phyloP scores from a whole-genome alignment of 1,140 invertebrate genomes.

The Bombus consobrinus region DNA sequence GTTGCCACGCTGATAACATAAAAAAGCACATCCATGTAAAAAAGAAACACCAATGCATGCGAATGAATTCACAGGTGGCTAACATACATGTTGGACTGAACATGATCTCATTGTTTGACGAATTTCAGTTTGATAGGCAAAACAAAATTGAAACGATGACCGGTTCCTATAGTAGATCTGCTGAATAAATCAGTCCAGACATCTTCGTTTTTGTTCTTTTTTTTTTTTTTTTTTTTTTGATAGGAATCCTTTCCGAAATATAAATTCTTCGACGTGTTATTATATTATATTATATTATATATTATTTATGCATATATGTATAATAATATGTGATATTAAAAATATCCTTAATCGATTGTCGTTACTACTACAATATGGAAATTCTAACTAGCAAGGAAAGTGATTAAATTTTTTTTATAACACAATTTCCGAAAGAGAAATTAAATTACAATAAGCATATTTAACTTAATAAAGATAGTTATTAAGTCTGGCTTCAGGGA shows the following conservation, averaged over 20 bases:
- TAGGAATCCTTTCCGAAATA: background rate
- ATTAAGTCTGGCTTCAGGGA: too few relatives aligned
- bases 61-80: background rate
- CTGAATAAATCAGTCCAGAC: background rate
- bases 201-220: background rate
- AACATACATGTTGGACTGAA: background rate
- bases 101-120: background rate
- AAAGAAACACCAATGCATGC: background rate
- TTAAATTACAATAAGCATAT: too few relatives aligned
- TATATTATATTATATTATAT: too few relatives aligned
- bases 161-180: background rate
- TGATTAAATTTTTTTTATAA: too few relatives aligned
- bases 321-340: too few relatives aligned
- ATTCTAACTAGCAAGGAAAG: too few relatives aligned
- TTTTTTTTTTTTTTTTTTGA: too few relatives aligned
- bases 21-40: conserved; percentile 38
- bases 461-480: too few relatives aligned
- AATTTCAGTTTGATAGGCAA: background rate
- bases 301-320: too few relatives aligned
- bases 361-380: too few relatives aligned
- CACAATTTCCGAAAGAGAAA: too few relatives aligned
- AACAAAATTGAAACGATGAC: background rate
- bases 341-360: too few relatives aligned
- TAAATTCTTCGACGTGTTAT: background rate
- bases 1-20: conserved; percentile 21